Base-by-base conservation (phyloP, 1,140 invertebrate genomes). In the Centruroides sculpturatus region DNA sequence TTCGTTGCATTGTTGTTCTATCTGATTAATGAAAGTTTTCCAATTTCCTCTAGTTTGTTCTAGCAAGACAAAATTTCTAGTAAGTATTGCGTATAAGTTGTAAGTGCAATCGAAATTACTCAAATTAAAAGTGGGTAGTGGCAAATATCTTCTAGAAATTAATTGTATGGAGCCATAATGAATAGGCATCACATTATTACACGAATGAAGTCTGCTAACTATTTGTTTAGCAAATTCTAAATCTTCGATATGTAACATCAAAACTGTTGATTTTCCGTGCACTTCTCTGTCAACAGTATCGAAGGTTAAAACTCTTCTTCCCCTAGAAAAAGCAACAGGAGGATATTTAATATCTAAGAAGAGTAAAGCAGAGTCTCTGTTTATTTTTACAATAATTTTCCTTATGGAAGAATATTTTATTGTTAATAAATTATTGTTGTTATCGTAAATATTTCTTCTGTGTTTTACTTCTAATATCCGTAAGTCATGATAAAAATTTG, bases 381-480 rank as follows among this genome's bases (percentile, higher is more conserved):
- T 47, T 3, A 63, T 56, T 9, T 63, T 59, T 0, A 63, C 46
- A 13, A 63, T 56, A 47, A 63, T 53, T 23, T 50, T 52, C 46
- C 55, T 63, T 5, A 63, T 63, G 11, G 56, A 59, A 35, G 52
- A 48, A 46, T 63, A 63, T 1, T 35, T n/a, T 47, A 56, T 52
- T 11, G 0, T 47, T 11, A 59, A 51, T 51, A 54, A 47, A 4
- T 11, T 13, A 36, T 47, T 10, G 23, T n/a, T n/a, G n/a, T n/a
- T 2, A 23, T 23, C 23, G 2, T 23, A 23, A 23, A 23, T 23
- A 23, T 23, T 23, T 23, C 23, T 23, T 23, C 3, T 13, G 6
- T 13, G 34, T 12, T n/a, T n/a, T 10, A 63, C 52, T 8, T 3
- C 46, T 3, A 59, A 47, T 6, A 35, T 35, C 7, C 61, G 35